Base-by-base conservation (phyloP, 1,140 invertebrate genomes). In the Scaptodrosophila lebanonensis region DNA sequence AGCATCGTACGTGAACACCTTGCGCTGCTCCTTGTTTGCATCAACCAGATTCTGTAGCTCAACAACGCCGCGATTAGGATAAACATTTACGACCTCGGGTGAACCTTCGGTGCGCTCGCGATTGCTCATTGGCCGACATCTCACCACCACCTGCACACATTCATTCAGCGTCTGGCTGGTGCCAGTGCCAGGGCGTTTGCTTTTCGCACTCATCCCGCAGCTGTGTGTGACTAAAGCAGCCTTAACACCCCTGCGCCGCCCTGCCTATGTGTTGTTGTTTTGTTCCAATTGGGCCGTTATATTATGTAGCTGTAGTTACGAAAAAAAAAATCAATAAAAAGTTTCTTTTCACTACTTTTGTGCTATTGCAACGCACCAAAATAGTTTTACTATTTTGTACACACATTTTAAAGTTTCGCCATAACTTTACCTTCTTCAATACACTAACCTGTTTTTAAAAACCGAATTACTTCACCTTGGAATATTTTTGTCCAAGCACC, bases 1-100 rank as follows among this genome's bases (percentile, higher is more conserved):
- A 11, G 96, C 93, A 88, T 98, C 97, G 88, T 97, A 98, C 0
- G 96, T 96, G 87, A 98, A 98, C 4, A 82, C 71, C 88, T 96
- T 96, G 47, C 88, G 87, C 66, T 89, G 88, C 43, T 89, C 88
- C 54, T 84, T 88, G 45, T 87, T 88, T 1, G 62, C 62, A 33
- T 87, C 60, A 53, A 84, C 64, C 1, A 91, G 89, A 79, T 92
- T 91, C 60, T 88, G 87, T 3, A 95, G 88, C 86, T 93, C 92
- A 17, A 95, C 89, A 2, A 91, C 89, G 9, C 92, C 92, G 44
- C 91, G 87, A 20, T 90, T 88, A 2, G 91, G 88, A 85, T 89
- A 89, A 15, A 93, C 89, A 52, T 90, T 89, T 0, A 95, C 90
- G 50, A 95, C 93, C 86, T 90, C 89, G 20, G 89, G 88, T 79